Percentiles rank a stretch among this genome's conserved stretches.
These are phyloP conservation scores for Drosophila kambysellisi DNA, from an alignment of 2,888 invertebrate genomes.

Conservation along the genomic window DNA sequence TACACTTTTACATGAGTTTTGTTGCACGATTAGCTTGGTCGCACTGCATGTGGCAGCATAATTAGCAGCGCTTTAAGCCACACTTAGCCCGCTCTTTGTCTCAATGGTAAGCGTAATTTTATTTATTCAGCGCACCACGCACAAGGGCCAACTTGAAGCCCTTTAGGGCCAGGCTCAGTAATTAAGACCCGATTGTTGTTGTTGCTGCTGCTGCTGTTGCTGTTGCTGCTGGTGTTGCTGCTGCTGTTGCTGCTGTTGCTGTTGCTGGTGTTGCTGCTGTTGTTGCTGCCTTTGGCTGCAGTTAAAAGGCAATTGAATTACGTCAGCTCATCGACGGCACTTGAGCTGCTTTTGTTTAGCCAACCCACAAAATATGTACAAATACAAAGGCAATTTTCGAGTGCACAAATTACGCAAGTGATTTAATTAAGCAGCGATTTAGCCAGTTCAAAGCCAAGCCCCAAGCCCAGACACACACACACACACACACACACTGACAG, in stretches of 20 bases:
- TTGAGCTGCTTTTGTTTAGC: conserved; percentile 66
- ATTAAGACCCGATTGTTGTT: conserved; percentile 66
- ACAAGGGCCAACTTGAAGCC: not conserved
- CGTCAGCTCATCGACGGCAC: conserved; percentile 52
- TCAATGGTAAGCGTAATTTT: conserved; percentile 31
- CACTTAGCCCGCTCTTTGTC: conserved; percentile 21
- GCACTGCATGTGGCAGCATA: conserved; percentile 41
- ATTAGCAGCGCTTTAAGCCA: conserved; percentile 51
- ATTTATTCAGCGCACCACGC: conserved; percentile 25
- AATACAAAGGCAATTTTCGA: conserved; percentile 61
- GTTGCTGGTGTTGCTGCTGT: conserved; percentile 21
- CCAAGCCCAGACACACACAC: conserved; percentile 4
- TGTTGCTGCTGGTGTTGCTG: not conserved
- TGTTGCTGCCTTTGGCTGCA: conserved; percentile 64
- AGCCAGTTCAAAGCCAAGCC: conserved; percentile 30
- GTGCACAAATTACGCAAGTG: conserved; percentile 78
- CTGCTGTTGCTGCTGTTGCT: conserved; percentile 65
- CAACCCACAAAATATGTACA: conserved; percentile 6
- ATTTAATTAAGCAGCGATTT: conserved; percentile 74
- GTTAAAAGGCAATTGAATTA: conserved; percentile 72
- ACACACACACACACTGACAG: not conserved
- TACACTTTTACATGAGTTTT: conserved; percentile 11
- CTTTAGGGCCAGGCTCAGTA: conserved; percentile 10
- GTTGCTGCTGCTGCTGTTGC: conserved; percentile 40
- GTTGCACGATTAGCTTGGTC: conserved; percentile 25